A percentile compares a stretch with the other conserved stretches of the same genome.
Evolutionary conservation across 2,888 invertebrate genomes (phyloP).

Genomic region (Agonopterix heracliana): DNA sequence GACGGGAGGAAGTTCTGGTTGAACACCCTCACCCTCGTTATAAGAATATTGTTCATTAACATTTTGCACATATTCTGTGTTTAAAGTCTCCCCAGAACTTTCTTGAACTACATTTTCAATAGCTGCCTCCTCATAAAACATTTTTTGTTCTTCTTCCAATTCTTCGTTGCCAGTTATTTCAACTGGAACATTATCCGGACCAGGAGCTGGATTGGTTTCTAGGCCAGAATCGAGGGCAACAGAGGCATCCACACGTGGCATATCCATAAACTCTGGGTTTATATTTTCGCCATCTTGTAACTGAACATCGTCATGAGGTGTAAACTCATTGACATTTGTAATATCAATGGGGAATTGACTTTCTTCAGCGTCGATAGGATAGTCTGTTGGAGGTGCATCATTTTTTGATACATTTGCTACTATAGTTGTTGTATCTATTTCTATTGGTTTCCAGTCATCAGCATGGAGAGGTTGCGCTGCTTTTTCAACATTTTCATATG

Average conservation of each 20-base stretch:
- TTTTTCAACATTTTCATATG: no score
- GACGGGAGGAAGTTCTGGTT: conserved; percentile 25
- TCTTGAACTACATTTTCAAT: conserved; percentile 27
- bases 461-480: no score
- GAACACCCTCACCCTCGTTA: conserved; percentile 31
- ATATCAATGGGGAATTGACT: conserved; percentile 23
- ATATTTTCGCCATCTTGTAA: conserved; percentile 23
- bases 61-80: background rate
- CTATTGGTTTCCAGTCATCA: no score
- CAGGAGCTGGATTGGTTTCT: conserved; percentile 4
- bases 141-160: conserved; percentile 47
- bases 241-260: background rate
- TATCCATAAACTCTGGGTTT: conserved; percentile 19
- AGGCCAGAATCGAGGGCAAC: no score
- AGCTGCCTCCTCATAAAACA: conserved; percentile 46
- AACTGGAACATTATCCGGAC: conserved; percentile 3
- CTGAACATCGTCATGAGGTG: conserved; percentile 18
- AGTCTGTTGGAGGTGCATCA: background rate
- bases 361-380: conserved; percentile 9
- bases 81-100: conserved; percentile 19
- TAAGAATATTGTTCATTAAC: conserved; percentile 23
- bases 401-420: no score
- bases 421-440: no score
- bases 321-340: conserved; percentile 24
- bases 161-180: conserved; percentile 32